Evolutionary conservation across 1,140 invertebrate genomes (phyloP).

Genomic region (Temnothorax curvispinosus): DNA sequence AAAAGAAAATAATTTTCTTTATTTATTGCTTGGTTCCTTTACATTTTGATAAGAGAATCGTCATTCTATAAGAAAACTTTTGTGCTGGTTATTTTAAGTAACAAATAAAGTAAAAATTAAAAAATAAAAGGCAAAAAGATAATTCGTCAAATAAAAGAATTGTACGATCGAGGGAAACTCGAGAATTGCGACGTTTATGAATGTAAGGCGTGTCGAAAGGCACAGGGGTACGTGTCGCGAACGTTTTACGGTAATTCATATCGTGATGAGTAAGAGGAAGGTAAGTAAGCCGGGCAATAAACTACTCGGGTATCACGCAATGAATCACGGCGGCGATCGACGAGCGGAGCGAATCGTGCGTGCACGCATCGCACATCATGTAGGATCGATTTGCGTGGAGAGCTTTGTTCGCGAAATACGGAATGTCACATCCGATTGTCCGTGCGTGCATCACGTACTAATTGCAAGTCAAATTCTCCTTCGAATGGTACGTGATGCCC

Average conservation of each 20-base stretch:
- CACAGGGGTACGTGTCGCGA: constrained; percentile 7
- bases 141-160: background rate
- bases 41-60: background rate
- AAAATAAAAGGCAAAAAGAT: background rate
- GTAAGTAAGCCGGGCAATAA: constrained; percentile 49
- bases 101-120: background rate
- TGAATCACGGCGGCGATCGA: constrained; percentile 64
- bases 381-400: constrained; percentile 46
- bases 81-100: background rate
- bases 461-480: constrained; percentile 46
- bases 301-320: constrained; percentile 47
- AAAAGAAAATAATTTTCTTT: background rate
- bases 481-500: constrained; percentile 12
- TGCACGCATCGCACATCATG: constrained; percentile 49
- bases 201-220: background rate
- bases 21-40: background rate
- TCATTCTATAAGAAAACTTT: background rate
- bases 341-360: constrained; percentile 34
- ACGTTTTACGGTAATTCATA: constrained; percentile 40
- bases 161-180: background rate
- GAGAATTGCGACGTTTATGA: constrained; percentile 14
- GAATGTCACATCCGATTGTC: constrained; percentile 63
- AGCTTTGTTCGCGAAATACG: constrained; percentile 61
- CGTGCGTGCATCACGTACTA: constrained; percentile 42
- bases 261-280: constrained; percentile 61